phyloP scores from a whole-genome alignment of 92 coral and sea anemone genomes.

The Anthopleura xanthogrammica region DNA sequence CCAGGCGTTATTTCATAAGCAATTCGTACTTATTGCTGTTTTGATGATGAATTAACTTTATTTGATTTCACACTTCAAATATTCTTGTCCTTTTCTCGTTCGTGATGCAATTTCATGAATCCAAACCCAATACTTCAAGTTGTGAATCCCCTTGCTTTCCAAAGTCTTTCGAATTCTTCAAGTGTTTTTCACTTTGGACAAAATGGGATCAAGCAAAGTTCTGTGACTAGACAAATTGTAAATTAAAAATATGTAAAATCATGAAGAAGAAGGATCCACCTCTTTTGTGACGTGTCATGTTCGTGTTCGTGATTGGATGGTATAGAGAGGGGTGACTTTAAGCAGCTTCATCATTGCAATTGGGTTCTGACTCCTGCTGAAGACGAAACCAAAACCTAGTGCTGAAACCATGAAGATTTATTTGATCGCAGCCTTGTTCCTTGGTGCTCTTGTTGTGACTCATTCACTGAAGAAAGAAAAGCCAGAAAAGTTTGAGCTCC shows the following conservation, averaged over 20 bases:
- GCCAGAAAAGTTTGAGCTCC: too few relatives aligned
- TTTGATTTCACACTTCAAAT: too few relatives aligned
- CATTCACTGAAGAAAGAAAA: not conserved
- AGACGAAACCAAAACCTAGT: not conserved
- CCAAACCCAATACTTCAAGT: too few relatives aligned
- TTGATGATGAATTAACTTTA: too few relatives aligned
- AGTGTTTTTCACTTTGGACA: not conserved
- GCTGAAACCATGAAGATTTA: not conserved
- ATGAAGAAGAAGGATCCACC: not conserved
- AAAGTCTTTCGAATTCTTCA: not conserved
- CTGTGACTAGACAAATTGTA: not conserved
- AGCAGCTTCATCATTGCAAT: not conserved
- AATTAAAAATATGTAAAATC: not conserved
- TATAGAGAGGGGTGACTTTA: not conserved
- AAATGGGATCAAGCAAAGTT: not conserved
- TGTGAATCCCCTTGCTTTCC: not conserved
- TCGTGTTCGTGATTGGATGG: not conserved
- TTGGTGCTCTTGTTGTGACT: slow-evolving; percentile 4
- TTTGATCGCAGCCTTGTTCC: slow-evolving; percentile 6
- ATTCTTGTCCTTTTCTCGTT: too few relatives aligned
- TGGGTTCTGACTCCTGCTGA: not conserved
- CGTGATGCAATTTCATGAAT: too few relatives aligned
- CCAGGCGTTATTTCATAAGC: too few relatives aligned
- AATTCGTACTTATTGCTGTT: too few relatives aligned
- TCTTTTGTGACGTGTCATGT: not conserved